Evolutionary conservation across 2,888 invertebrate genomes (phyloP).

Genomic region (Pammene fasciana): DNA sequence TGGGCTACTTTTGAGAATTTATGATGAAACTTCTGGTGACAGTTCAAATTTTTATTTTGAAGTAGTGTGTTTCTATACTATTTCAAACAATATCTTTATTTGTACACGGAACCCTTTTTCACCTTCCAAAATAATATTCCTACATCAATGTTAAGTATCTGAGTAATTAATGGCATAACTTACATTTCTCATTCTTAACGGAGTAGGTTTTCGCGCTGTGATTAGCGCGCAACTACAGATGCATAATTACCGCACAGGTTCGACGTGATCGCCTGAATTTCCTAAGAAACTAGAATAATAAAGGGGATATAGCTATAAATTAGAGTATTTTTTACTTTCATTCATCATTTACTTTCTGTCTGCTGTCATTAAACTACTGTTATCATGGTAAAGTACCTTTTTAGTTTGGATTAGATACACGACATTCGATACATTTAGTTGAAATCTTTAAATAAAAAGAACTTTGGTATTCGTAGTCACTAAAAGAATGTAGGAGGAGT

Average conservation of each 20-base stretch:
- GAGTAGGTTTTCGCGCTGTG: too few relatives aligned
- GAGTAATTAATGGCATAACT: constrained; percentile 26
- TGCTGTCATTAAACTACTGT: constrained; percentile 3
- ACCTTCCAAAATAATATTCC: not conserved
- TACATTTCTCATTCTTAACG: constrained; percentile 8
- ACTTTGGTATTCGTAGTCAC: too few relatives aligned
- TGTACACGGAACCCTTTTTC: not conserved
- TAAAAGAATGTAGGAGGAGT: too few relatives aligned
- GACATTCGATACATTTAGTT: not conserved
- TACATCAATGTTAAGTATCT: constrained; percentile 10
- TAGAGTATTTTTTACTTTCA: not conserved
- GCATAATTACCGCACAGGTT: constrained; percentile 29
- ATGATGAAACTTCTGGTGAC: too few relatives aligned
- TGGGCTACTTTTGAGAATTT: too few relatives aligned
- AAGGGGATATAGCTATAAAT: constrained; percentile 19
- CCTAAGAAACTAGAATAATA: constrained; percentile 19
- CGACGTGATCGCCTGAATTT: constrained; percentile 8
- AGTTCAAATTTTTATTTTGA: too few relatives aligned
- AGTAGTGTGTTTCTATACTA: too few relatives aligned
- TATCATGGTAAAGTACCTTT: constrained; percentile 24
- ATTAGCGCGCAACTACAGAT: not conserved
- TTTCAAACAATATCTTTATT: too few relatives aligned
- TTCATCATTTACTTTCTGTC: constrained; percentile 15
- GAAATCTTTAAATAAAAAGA: too few relatives aligned
- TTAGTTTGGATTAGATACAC: constrained; percentile 10